These are phyloP conservation scores for Melanotaenia duboulayi DNA, from an alignment of 2,113 vertebrate genomes.

Conservation along the genomic window DNA sequence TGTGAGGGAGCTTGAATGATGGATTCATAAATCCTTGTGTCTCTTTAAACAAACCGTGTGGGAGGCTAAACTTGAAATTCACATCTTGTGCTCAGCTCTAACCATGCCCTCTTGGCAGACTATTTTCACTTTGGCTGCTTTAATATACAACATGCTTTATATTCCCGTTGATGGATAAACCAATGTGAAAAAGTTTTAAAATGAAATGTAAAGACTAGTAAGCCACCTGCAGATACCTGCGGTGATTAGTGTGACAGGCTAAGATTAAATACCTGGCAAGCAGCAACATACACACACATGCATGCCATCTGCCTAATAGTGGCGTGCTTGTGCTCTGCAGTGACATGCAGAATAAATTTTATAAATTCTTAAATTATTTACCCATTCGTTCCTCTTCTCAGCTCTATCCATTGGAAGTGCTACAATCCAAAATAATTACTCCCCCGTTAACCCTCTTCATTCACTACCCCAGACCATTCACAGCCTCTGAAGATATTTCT, in stretches of 20 bases:
- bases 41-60: slow-evolving; percentile 24
- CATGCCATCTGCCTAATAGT: slow-evolving; percentile 2
- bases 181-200: slow-evolving; percentile 19
- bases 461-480: slow-evolving; percentile 22
- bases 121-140: slow-evolving; percentile 31
- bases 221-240: slow-evolving; percentile 58
- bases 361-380: slow-evolving; percentile 41
- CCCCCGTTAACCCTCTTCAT: slow-evolving; percentile 13
- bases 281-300: slow-evolving; percentile 16
- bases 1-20: not conserved
- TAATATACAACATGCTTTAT: slow-evolving; percentile 13
- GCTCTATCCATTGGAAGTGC: not conserved
- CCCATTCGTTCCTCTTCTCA: slow-evolving; percentile 1
- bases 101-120: slow-evolving; percentile 33
- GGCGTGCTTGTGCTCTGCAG: slow-evolving; percentile 38
- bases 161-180: not conserved
- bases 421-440: slow-evolving; percentile 9
- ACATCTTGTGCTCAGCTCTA: slow-evolving; percentile 10
- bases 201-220: slow-evolving; percentile 10
- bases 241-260: slow-evolving; percentile 52
- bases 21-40: not conserved
- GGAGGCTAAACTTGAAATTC: slow-evolving; percentile 1
- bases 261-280: slow-evolving; percentile 55
- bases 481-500: slow-evolving; percentile 16
- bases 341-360: slow-evolving; percentile 37